Evolutionary conservation across 2,888 invertebrate species (phyloP).

Genomic region (Nephrocerus scutellatus): DNA sequence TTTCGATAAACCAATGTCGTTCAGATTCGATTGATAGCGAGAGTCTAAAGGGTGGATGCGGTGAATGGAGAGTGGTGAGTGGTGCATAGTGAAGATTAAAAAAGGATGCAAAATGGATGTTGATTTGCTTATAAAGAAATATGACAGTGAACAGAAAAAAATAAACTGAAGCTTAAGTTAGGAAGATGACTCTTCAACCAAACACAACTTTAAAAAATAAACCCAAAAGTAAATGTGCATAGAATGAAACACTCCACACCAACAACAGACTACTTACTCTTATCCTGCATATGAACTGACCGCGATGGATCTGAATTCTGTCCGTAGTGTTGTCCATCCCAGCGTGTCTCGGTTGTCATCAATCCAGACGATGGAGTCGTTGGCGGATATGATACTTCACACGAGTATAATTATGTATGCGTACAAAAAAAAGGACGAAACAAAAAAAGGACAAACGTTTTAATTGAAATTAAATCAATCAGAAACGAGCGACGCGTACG

Average conservation of each 20-base stretch:
- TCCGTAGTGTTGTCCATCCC: conserved; percentile 34
- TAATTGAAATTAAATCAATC: conserved; percentile 20
- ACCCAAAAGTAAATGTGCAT: neutral
- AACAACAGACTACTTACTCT: no score
- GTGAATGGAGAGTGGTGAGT: conserved; percentile 15
- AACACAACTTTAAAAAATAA: conserved; percentile 3
- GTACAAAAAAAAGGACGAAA: neutral
- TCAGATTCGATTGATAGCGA: conserved; percentile 66
- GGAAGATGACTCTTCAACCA: neutral
- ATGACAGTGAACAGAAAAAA: neutral
- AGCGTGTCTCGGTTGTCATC: conserved; percentile 38
- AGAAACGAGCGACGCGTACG: no score
- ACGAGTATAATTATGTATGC: no score
- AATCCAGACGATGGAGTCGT: conserved; percentile 36
- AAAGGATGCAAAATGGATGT: conserved; percentile 6
- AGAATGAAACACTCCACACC: neutral
- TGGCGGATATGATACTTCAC: conserved; percentile 43
- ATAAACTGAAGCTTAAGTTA: neutral
- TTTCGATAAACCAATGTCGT: conserved; percentile 72
- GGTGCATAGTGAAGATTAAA: neutral
- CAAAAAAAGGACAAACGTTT: conserved; percentile 1
- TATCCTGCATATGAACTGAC: conserved; percentile 34
- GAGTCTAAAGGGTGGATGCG: conserved; percentile 59
- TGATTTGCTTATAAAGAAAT: conserved; percentile 1
- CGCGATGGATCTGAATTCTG: conserved; percentile 34